These are phyloP conservation scores for Xenus cinereus DNA, from an alignment of 2,113 vertebrate species.

Conservation along the genomic window DNA sequence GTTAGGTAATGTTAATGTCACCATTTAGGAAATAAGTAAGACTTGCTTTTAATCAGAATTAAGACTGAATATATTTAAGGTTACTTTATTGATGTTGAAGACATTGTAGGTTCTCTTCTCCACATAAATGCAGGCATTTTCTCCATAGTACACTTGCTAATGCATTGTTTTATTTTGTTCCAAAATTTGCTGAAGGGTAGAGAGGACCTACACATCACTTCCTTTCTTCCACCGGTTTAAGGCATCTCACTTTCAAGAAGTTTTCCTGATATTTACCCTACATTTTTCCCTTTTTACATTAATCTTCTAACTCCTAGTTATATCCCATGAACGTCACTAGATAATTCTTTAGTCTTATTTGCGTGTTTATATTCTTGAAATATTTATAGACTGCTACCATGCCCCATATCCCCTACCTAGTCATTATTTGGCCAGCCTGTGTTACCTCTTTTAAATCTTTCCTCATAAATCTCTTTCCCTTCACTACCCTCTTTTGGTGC, in stretches of 20 bases:
- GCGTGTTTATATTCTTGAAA: constrained; percentile 8
- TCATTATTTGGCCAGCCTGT: background rate
- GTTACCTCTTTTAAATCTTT: constrained; percentile 27
- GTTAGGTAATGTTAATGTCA: background rate
- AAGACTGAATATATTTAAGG: background rate
- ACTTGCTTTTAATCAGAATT: background rate
- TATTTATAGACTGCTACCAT: constrained; percentile 57
- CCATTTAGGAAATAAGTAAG: background rate
- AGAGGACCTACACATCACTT: background rate
- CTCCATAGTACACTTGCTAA: background rate
- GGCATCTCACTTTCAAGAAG: background rate
- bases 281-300: background rate
- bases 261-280: background rate
- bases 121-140: background rate
- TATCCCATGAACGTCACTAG: background rate
- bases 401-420: background rate
- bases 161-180: background rate
- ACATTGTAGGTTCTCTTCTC: background rate
- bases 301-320: constrained; percentile 24
- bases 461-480: constrained; percentile 31
- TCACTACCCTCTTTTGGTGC: background rate
- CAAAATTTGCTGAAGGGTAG: background rate
- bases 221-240: background rate
- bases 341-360: constrained; percentile 44
- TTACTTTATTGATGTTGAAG: background rate